Evolutionary conservation across 2,888 invertebrate species (phyloP).

Genomic region (Nomada lathburiana): DNA sequence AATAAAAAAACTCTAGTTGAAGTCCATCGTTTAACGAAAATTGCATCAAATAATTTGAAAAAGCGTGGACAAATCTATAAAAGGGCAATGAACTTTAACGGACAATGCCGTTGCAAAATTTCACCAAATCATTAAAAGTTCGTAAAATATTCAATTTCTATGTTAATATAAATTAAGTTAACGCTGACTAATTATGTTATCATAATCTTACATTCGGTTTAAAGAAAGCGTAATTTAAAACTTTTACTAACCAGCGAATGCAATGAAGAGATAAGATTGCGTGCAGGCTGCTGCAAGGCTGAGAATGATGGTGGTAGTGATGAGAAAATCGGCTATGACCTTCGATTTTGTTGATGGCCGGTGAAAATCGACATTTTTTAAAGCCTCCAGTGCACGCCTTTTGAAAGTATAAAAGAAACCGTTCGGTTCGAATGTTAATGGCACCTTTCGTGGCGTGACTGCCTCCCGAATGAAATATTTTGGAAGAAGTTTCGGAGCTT

Average conservation of each 20-base stretch:
- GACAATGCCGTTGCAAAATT: no score
- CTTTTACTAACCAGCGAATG: slow-evolving; percentile 78
- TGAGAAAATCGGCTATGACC: slow-evolving; percentile 76
- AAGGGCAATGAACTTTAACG: no score
- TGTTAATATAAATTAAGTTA: no score
- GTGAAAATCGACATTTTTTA: slow-evolving; percentile 86
- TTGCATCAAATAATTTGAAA: no score
- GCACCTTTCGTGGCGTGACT: slow-evolving; percentile 88
- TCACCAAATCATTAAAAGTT: background rate
- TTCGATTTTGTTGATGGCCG: slow-evolving; percentile 78
- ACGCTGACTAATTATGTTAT: no score
- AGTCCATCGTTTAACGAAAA: no score
- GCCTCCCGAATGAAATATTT: slow-evolving; percentile 90
- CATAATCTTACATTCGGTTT: no score
- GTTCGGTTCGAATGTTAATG: slow-evolving; percentile 90
- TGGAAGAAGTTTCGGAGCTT: slow-evolving; percentile 86
- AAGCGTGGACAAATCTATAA: no score
- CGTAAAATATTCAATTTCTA: no score
- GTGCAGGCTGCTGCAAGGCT: slow-evolving; percentile 67
- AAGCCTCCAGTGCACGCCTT: slow-evolving; percentile 85
- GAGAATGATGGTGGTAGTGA: slow-evolving; percentile 59
- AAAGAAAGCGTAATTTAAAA: background rate
- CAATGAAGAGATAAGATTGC: slow-evolving; percentile 74
- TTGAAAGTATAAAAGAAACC: slow-evolving; percentile 92
- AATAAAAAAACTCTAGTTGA: no score